Percentiles rank a stretch among this genome's conserved stretches.
Conservation (phyloP, 2,888 invertebrate species). For the Morpho deidamia region DNA sequence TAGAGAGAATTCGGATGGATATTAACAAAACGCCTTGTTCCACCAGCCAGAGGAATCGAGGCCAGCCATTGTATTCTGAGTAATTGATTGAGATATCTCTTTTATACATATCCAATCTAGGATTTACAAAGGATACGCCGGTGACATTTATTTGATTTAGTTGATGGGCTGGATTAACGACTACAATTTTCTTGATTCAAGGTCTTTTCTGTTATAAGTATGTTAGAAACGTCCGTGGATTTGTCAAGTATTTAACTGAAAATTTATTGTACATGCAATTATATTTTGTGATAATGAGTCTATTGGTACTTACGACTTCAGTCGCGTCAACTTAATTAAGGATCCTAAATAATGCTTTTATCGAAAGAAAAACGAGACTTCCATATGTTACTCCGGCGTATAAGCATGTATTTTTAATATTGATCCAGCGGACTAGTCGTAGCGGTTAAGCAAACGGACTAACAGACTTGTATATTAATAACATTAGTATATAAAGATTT, state of each 20-base stretch:
- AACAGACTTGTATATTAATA: too few species aligned
- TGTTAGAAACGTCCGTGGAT: background rate
- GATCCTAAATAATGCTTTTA: too few species aligned
- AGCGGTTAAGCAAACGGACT: too few species aligned
- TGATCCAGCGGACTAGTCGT: too few species aligned
- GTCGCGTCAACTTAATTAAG: too few species aligned
- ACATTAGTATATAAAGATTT: too few species aligned
- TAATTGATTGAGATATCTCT: slow-evolving; percentile 21
- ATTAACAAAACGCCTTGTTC: slow-evolving; percentile 20
- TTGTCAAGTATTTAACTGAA: background rate
- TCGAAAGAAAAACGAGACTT: too few species aligned
- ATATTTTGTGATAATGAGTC: background rate
- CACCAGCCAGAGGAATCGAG: slow-evolving; percentile 2
- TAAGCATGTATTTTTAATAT: too few species aligned
- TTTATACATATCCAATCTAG: slow-evolving; percentile 13
- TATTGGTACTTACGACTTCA: too few species aligned
- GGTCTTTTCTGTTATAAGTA: background rate
- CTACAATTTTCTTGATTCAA: background rate
- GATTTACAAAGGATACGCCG: slow-evolving; percentile 3
- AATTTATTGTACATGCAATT: background rate
- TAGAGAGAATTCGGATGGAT: slow-evolving; percentile 22
- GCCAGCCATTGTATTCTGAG: slow-evolving; percentile 17
- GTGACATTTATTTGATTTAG: slow-evolving; percentile 18
- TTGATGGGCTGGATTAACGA: slow-evolving; percentile 5
- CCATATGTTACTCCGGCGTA: too few species aligned